These are phyloP conservation scores for Taxidea taxus DNA, from an alignment of 2,113 vertebrate genomes.

Conservation along the genomic window DNA sequence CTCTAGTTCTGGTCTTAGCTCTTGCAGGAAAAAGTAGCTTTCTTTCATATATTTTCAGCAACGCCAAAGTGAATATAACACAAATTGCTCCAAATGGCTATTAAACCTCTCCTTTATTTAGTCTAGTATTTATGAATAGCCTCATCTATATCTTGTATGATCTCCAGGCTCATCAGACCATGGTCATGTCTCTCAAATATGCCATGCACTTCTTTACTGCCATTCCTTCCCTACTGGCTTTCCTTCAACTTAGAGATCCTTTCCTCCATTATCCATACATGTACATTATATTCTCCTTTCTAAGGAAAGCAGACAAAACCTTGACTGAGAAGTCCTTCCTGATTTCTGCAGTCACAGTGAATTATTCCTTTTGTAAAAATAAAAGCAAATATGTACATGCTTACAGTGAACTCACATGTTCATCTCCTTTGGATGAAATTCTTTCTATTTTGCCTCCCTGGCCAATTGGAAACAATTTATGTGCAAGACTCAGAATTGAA, in stretches of 20 bases:
- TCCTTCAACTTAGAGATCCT: not conserved
- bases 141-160: not conserved
- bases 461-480: not conserved
- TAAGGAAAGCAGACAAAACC: not conserved
- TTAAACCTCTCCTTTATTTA: not conserved
- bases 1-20: not conserved
- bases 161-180: rapidly evolving
- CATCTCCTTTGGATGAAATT: not conserved
- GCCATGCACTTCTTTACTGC: not conserved
- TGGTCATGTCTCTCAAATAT: not conserved
- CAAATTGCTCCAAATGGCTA: rapidly evolving
- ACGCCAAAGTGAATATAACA: not conserved
- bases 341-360: not conserved
- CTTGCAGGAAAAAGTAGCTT: not conserved
- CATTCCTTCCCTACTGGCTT: not conserved
- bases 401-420: not conserved
- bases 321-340: not conserved
- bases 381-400: not conserved
- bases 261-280: not conserved
- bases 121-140: not conserved
- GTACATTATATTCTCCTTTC: not conserved
- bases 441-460: not conserved
- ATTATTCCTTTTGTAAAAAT: not conserved
- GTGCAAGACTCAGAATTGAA: not conserved
- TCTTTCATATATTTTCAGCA: not conserved